A percentile compares a stretch with the other conserved stretches of the same genome.
Conservation (phyloP, 1,140 invertebrate species). For the Drosophila neocordata region DNA sequence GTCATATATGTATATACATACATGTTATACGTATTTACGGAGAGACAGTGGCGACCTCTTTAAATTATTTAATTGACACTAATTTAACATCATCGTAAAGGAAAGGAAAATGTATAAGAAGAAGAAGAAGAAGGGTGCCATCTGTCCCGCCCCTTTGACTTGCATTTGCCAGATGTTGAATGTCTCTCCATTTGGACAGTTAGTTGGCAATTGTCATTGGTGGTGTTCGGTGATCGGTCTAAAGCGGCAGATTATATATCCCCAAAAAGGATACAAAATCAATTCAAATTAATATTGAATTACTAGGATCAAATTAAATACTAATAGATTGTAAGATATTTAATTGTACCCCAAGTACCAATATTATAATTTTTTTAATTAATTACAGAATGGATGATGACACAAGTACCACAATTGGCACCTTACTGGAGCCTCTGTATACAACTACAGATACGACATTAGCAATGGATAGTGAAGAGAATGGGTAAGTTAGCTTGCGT, state of each 20-base stretch:
- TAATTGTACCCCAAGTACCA: too few species aligned
- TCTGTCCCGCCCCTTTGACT: constrained; percentile 9
- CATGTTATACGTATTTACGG: not conserved
- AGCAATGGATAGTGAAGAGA: constrained; percentile 46
- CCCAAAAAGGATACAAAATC: constrained; percentile 12
- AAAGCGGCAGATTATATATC: not conserved
- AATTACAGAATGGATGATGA: constrained; percentile 59
- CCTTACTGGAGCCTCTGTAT: constrained; percentile 32
- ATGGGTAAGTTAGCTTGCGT: constrained; percentile 50
- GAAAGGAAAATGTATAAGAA: constrained; percentile 22
- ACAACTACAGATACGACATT: constrained; percentile 31
- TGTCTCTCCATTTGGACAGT: constrained; percentile 9
- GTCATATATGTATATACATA: constrained; percentile 7
- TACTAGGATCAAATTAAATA: not conserved
- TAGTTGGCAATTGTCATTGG: constrained; percentile 61
- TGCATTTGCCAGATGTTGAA: constrained; percentile 41
- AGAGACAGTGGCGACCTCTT: constrained; percentile 58
- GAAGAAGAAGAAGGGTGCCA: constrained; percentile 18
- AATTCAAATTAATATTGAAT: not conserved
- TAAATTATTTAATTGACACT: constrained; percentile 83
- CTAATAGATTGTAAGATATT: not conserved
- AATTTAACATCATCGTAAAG: constrained; percentile 71
- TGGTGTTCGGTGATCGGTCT: constrained; percentile 32
- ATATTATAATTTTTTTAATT: not conserved
- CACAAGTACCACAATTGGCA: constrained; percentile 33